phyloP scores from a whole-genome alignment of 2,888 invertebrate genomes.

The Eupithecia subfuscata region DNA sequence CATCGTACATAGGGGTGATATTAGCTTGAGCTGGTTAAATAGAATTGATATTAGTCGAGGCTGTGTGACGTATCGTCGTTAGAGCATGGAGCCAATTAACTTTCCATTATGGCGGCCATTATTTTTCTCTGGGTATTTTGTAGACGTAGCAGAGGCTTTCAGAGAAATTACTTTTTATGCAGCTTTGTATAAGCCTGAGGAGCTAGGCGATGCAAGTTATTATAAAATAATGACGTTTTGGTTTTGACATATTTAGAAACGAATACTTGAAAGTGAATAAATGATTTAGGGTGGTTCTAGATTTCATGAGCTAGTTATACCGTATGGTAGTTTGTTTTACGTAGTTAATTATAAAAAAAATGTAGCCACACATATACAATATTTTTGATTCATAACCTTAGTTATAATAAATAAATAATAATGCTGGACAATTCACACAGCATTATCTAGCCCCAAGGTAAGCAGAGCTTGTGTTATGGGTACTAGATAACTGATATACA shows the following conservation, averaged over 20 bases:
- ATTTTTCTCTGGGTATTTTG: neutral
- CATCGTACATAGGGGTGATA: neutral
- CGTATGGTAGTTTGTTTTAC: neutral
- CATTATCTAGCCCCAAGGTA: too few relatives aligned
- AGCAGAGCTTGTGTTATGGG: too few relatives aligned
- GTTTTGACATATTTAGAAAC: neutral
- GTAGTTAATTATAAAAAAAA: too few relatives aligned
- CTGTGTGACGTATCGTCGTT: conserved; percentile 4
- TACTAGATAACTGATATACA: too few relatives aligned
- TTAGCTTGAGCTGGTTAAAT: neutral
- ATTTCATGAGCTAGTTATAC: neutral
- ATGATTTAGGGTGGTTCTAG: neutral
- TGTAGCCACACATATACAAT: neutral
- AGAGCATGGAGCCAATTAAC: conserved; percentile 11
- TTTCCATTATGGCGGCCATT: conserved; percentile 1
- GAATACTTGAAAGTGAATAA: neutral
- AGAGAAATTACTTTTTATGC: neutral
- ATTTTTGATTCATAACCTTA: neutral
- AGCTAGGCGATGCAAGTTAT: neutral
- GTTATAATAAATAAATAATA: too few relatives aligned
- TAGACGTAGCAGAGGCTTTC: neutral
- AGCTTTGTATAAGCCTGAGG: neutral
- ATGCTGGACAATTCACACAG: too few relatives aligned
- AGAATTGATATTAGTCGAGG: neutral
- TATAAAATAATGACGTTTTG: neutral